Conservation (phyloP, 2,888 invertebrate genomes). For the Volucella bombylans region DNA sequence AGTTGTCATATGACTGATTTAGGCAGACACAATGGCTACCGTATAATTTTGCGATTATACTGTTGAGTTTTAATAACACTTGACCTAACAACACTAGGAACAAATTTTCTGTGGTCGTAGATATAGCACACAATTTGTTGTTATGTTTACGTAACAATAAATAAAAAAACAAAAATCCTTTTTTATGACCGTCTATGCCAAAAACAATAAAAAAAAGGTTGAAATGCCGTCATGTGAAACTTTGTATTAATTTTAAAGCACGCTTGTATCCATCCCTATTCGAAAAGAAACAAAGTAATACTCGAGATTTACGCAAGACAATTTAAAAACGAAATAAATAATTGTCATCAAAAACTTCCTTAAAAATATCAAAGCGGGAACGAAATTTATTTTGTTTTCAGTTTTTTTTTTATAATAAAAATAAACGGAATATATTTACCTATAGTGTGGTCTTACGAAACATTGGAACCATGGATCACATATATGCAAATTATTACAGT, state of each 20-base stretch:
- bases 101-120: slow-evolving; percentile 19
- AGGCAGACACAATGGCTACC: too few relatives aligned
- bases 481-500: slow-evolving; percentile 58
- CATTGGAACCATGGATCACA: slow-evolving; percentile 45
- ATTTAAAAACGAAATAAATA: slow-evolving; percentile 46
- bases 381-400: slow-evolving; percentile 22
- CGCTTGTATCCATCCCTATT: slow-evolving; percentile 38
- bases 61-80: not conserved
- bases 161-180: slow-evolving; percentile 24
- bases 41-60: too few relatives aligned
- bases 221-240: slow-evolving; percentile 9
- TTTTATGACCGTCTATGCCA: slow-evolving; percentile 27
- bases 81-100: not conserved
- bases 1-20: too few relatives aligned
- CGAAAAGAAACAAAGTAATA: slow-evolving; percentile 34
- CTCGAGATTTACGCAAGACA: slow-evolving; percentile 52
- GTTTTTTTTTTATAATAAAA: not conserved
- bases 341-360: slow-evolving; percentile 15
- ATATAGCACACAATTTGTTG: slow-evolving; percentile 9
- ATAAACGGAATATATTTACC: slow-evolving; percentile 13
- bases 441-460: slow-evolving; percentile 15
- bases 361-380: slow-evolving; percentile 47
- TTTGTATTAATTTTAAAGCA: slow-evolving; percentile 19
- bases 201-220: slow-evolving; percentile 28
- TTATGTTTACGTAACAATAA: not conserved